Base-by-base conservation (phyloP, 2,113 vertebrate species). In the Colinus virginianus region DNA sequence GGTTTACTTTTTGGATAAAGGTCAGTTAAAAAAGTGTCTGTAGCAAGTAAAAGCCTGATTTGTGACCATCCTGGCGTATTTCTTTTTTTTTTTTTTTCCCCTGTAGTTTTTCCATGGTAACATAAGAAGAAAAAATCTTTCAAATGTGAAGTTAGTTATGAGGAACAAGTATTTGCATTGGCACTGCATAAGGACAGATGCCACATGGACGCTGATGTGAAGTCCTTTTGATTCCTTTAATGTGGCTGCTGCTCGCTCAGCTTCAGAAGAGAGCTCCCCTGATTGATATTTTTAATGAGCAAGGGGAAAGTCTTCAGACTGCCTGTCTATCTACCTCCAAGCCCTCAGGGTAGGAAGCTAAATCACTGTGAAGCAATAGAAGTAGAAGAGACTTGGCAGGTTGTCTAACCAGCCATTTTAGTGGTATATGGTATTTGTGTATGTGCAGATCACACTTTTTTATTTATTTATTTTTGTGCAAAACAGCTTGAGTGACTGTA, bases 211-310 rank as follows among this genome's bases (percentile, higher is more conserved):
- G n/a, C 75, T 2, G 2, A n/a, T 64, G 32, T 64, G 61, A 90
- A 78, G 74, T 51, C 26, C 40, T 64, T 83, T 48, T 78, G 62
- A 34, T 78, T 78, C 45, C 62, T 90, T 68, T 21, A 84, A 32
- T 0, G 1, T 62, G 43, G n/a, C 21, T 66, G 40, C 23, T 93
- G 62, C 72, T 81, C n/a, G 32, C 32, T 84, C 23, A 19, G 58
- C 74, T 76, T 92, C n/a, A 58, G 70, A 85, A 68, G 77, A 56
- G 25, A 78, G 53, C 49, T 72, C 68, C 63, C 15, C 18, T 2
- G 25, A 89, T 1, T 76, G 81, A 38, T 90, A 64, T 28, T 95
- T 84, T 94, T 88, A 90, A 84, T 92, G 86, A 94, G 63, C 69
- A 62, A 61, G 19, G 21, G 70, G 34, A 78, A 74, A 88, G 55